A percentile compares a stretch with the other conserved stretches of the same genome.
Evolutionary conservation across 2,888 invertebrate species (phyloP).

Genomic region (Nebria salina): DNA sequence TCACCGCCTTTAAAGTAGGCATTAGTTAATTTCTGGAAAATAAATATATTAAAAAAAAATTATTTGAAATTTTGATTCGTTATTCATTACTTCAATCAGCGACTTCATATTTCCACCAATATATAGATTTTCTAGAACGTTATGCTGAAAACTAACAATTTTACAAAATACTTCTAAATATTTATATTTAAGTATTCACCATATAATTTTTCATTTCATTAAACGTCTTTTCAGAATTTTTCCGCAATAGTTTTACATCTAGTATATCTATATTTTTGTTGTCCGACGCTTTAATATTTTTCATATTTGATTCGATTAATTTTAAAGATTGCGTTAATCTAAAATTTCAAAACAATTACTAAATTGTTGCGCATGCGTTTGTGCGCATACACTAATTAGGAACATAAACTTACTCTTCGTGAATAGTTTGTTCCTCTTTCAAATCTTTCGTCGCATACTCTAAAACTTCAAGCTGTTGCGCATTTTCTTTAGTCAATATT

Average conservation of each 20-base stretch:
- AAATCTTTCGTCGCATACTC: not conserved
- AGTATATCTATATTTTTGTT: conserved; percentile 22
- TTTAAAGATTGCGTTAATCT: conserved; percentile 24
- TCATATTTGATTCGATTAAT: conserved; percentile 14
- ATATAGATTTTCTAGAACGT: conserved; percentile 13
- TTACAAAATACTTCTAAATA: conserved; percentile 5
- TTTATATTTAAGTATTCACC: conserved; percentile 11
- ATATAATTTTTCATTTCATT: conserved; percentile 2
- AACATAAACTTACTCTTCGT: not conserved
- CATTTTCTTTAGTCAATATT: conserved; percentile 18
- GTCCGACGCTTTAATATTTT: not conserved
- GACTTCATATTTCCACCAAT: conserved; percentile 3
- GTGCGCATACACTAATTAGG: not conserved
- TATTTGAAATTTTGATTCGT: not conserved
- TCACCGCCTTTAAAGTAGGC: conserved; percentile 36
- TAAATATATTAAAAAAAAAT: not conserved
- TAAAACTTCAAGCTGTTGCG: not conserved
- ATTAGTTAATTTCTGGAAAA: conserved; percentile 22
- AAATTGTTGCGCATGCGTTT: not conserved
- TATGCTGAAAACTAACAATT: conserved; percentile 20
- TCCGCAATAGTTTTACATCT: conserved; percentile 16
- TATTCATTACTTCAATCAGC: conserved; percentile 22
- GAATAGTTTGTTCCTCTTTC: not conserved
- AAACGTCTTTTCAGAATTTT: conserved; percentile 18
- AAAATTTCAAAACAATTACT: not conserved